Evolutionary conservation across 2,797 vertebrate species (phyloP), one percentile per base, ranked within the genome.

Genomic region (Phrynocephalus forsythii): DNA sequence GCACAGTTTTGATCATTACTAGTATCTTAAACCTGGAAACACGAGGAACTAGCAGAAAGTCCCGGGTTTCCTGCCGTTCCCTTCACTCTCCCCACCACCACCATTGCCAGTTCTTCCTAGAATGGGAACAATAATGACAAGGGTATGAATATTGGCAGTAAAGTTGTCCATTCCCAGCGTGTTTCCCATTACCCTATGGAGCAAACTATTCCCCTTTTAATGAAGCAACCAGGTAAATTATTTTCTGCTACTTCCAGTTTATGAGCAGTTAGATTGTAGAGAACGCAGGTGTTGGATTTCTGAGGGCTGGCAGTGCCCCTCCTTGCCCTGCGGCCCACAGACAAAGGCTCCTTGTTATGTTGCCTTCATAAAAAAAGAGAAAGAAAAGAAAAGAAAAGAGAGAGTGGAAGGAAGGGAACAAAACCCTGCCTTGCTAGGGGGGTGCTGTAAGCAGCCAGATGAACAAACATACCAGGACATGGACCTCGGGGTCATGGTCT

Each of bases 261-360:
- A 86, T 86, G 66, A 86, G 75, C 79, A 71, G 52, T 71, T 38
- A 22, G 22, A 60, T 77, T 60, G n/a, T 63, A 18, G 60, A 18
- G 52, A n/a, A 69, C 67, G 75, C 50, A 67, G 85, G 75, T 79
- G 52, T 79, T 89, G 52, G 66, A 20, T 86, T 89, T 78, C 84
- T 78, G n/a, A 66, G 66, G 84, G 50, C 66, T 85, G 88, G 88
- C 30, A 66, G 18, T 85, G 78, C 44, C 44, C 77, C 78, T 77
- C 79, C 83, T 56, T 85, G 87, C 50, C 80, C 79, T 52, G 28
- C 16, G 26, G 38, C 44, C n/a, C 56, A 52, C 33, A 83, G 50
- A 89, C 88, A 89, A 89, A 86, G 80, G 6, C 79, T 63, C 44
- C 73, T 89, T 89, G 73, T 86, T 84, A 26, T 84, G 1, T 30